Percentiles rank a stretch among this genome's conserved stretches.
phyloP scores from a whole-genome alignment of 1,140 invertebrate genomes.

The Zaprionus inermis region DNA sequence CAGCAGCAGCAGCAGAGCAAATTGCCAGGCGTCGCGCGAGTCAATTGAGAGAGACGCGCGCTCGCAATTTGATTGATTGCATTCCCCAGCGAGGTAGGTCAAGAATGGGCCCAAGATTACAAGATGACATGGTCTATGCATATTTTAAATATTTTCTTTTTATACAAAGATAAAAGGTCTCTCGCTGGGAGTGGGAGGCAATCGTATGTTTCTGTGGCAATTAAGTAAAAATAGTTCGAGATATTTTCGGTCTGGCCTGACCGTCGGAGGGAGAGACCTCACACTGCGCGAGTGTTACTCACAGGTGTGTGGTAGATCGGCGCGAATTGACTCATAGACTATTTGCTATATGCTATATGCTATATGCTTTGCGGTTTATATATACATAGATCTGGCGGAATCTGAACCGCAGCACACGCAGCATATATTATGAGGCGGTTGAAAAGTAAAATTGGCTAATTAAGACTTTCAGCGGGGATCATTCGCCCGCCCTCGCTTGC shows the following conservation, averaged over 20 bases:
- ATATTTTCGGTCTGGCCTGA: conserved; percentile 47
- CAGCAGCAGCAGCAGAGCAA: neutral
- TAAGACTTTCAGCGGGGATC: conserved; percentile 52
- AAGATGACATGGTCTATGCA: neutral
- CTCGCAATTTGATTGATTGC: conserved; percentile 69
- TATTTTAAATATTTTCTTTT: neutral
- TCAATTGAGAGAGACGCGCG: conserved; percentile 60
- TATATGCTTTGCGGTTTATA: conserved; percentile 9
- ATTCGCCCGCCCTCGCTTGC: conserved; percentile 8
- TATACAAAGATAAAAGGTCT: conserved; percentile 11
- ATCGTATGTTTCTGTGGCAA: conserved; percentile 53
- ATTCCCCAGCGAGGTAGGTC: conserved; percentile 23
- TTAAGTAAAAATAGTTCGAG: conserved; percentile 68
- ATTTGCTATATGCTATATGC: conserved; percentile 18
- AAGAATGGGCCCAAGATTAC: conserved; percentile 8
- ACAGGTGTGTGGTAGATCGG: conserved; percentile 38
- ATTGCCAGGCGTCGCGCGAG: conserved; percentile 40
- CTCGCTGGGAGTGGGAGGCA: conserved; percentile 25
- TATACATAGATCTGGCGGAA: conserved; percentile 20
- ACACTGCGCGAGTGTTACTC: conserved; percentile 39
- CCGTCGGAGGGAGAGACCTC: conserved; percentile 16
- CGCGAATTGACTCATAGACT: conserved; percentile 54
- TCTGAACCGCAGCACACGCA: conserved; percentile 23
- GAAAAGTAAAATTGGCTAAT: conserved; percentile 56
- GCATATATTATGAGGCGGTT: conserved; percentile 40